phyloP scores from a whole-genome alignment of 2,888 invertebrate genomes.

The Coremacera marginata region DNA sequence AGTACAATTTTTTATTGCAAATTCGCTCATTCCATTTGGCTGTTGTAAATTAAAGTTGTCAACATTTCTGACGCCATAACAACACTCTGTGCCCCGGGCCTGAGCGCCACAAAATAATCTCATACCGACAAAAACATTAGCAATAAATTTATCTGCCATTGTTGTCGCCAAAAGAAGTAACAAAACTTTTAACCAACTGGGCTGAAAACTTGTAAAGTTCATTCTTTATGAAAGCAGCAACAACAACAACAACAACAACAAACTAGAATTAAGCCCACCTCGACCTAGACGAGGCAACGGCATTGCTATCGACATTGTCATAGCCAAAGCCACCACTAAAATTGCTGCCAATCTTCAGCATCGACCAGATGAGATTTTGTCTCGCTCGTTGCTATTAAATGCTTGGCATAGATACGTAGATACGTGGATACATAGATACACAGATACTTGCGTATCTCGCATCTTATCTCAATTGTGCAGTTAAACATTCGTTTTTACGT shows the following conservation, averaged over 20 bases:
- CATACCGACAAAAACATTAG: slow-evolving; percentile 24
- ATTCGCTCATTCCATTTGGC: too few species aligned
- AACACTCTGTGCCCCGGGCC: not conserved
- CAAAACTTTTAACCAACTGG: slow-evolving; percentile 36
- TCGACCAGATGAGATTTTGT: slow-evolving; percentile 22
- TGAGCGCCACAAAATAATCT: slow-evolving; percentile 50
- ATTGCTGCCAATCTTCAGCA: slow-evolving; percentile 35
- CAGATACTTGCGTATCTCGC: slow-evolving; percentile 56
- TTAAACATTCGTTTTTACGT: slow-evolving; percentile 54
- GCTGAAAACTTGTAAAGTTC: slow-evolving; percentile 32
- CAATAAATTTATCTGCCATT: slow-evolving; percentile 24
- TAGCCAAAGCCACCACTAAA: slow-evolving; percentile 45
- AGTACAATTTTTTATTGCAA: too few species aligned
- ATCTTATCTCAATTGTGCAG: slow-evolving; percentile 69
- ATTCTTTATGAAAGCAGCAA: slow-evolving; percentile 1
- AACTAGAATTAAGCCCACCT: not conserved
- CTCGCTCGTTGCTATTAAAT: slow-evolving; percentile 1
- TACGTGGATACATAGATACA: slow-evolving; percentile 3
- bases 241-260: not conserved
- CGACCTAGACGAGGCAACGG: not conserved
- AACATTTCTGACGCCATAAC: not conserved
- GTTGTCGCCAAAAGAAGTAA: not conserved
- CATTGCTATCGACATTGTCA: slow-evolving; percentile 44
- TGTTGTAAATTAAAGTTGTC: slow-evolving; percentile 15
- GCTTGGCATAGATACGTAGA: slow-evolving; percentile 19